These are phyloP conservation scores for Drusus annulatus DNA, from an alignment of 1,140 invertebrate species.

Conservation along the genomic window DNA sequence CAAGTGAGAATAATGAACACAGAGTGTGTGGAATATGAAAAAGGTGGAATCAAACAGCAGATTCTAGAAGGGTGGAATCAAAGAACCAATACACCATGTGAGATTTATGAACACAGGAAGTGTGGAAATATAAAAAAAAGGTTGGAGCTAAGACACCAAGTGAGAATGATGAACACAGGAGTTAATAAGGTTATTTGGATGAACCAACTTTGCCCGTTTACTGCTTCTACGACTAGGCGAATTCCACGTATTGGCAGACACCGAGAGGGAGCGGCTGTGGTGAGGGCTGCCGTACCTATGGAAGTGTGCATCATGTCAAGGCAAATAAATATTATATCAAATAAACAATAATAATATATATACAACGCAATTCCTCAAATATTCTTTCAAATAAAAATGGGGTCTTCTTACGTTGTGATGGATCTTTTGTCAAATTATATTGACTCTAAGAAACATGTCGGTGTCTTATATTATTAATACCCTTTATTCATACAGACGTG, in stretches of 20 bases:
- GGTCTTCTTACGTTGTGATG: too few relatives aligned
- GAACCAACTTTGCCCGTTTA: constrained; percentile 34
- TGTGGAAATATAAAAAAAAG: neutral
- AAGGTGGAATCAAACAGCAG: too few relatives aligned
- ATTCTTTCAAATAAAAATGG: too few relatives aligned
- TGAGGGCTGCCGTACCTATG: constrained; percentile 87
- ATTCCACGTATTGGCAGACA: constrained; percentile 83
- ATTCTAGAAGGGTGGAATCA: too few relatives aligned
- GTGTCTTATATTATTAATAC: too few relatives aligned
- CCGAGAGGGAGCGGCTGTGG: constrained; percentile 88
- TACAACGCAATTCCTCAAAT: too few relatives aligned
- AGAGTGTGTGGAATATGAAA: too few relatives aligned
- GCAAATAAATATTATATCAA: neutral
- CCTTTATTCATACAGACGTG: too few relatives aligned
- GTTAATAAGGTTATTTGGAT: neutral
- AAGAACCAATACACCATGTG: neutral
- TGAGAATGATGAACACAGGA: neutral
- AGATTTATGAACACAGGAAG: neutral
- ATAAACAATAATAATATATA: too few relatives aligned
- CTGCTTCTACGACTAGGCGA: constrained; percentile 60
- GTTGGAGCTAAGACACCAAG: neutral
- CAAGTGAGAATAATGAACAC: too few relatives aligned
- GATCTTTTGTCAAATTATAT: too few relatives aligned
- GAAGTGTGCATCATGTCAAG: constrained; percentile 26
- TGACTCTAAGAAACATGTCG: too few relatives aligned